Evolutionary conservation across 2,113 vertebrate genomes (phyloP), one percentile per base, ranked within the genome.

Genomic region (Orycteropus afer): DNA sequence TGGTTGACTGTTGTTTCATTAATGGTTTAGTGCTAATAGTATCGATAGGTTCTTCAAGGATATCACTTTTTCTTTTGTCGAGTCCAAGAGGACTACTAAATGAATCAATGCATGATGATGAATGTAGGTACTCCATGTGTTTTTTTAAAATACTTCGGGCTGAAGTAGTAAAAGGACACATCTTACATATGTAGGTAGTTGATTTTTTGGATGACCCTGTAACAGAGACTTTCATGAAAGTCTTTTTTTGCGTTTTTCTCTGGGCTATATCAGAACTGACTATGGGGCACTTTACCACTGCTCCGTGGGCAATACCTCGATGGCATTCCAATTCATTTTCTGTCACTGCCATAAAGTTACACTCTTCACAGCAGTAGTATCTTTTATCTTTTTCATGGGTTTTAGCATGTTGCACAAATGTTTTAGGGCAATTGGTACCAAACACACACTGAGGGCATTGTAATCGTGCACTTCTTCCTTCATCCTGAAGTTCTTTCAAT

Each of bases 371-470:
- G 96, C 99, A 99, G 93, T 99, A 99, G 69, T 99, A 99, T 94
- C 99, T 98, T 98, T 99, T 99, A 96, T 99, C 99, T 98, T 99
- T 99, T 95, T 99, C 98, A 71, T 98, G 99, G 25, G 99, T 99
- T 98, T 99, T 99, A 96, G 98, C 98, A 89, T 98, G 98, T 93
- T 99, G 99, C 97, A 99, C 99, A 95, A 99, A 99, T 0, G 99
- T 98, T 98, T 99, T 99, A 90, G 98, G 99, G 97, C 99, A 99
- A 94, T 99, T 99, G 96, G 99, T 99, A 96, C 98, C 99, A 97
- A 99, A 99, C 0, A 98, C 98, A 97, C 99, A 99, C 95, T 98
- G 98, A 34, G 99, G 98, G 93, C 99, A 99, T 40, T 98, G 98
- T 71, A 98, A 98, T 34, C 98, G 95, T 74, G 98, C 98, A 85